Conservation (phyloP, 2,888 invertebrate genomes). For the Cephus rjabovi region DNA sequence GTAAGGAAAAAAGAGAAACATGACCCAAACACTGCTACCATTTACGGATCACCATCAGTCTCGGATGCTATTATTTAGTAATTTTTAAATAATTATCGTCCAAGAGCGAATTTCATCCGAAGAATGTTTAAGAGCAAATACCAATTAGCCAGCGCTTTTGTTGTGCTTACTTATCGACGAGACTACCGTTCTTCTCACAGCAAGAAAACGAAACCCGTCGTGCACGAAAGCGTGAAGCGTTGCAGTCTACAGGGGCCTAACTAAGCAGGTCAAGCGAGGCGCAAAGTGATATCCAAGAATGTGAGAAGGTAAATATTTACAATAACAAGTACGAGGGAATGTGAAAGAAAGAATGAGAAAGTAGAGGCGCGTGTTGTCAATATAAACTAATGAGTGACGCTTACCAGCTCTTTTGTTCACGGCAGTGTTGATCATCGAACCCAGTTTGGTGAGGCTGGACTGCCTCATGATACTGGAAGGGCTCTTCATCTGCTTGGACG, state of each 20-base stretch:
- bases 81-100: neutral
- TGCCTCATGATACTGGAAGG: conserved; percentile 71
- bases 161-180: neutral
- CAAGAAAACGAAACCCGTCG: neutral
- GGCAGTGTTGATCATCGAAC: conserved; percentile 73
- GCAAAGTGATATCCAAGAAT: neutral
- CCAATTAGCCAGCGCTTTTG: neutral
- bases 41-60: neutral
- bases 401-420: conserved; percentile 68
- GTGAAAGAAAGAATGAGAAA: neutral
- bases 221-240: neutral
- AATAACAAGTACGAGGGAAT: neutral
- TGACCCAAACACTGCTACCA: neutral
- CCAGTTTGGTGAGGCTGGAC: conserved; percentile 74
- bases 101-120: neutral
- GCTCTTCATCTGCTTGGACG: conserved; percentile 64
- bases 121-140: neutral
- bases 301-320: neutral
- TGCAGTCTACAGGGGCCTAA: neutral
- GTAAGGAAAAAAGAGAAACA: neutral
- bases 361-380: neutral
- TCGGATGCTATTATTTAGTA: neutral
- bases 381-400: conserved; percentile 28
- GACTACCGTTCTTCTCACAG: neutral
- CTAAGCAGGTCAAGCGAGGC: neutral